Evolutionary conservation across 2,888 invertebrate species (phyloP), one percentile per base, ranked within the genome.

Genomic region (Drosophila flavopinicola): DNA sequence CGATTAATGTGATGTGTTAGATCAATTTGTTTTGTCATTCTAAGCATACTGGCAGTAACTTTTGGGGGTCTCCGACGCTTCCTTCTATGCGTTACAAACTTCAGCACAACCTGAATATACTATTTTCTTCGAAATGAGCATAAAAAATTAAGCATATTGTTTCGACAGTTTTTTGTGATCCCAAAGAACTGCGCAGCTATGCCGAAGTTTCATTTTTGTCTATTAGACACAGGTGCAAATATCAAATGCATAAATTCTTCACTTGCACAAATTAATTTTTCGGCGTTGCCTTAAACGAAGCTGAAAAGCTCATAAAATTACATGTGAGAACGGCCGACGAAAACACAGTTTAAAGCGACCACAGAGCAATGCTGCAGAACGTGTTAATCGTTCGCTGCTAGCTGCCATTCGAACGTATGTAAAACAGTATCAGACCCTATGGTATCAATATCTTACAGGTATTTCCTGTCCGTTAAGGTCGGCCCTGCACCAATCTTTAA

Each of bases 331-430:
- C n/a, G n/a, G n/a, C n/a, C n/a, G n/a, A n/a, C n/a, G n/a, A n/a
- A 38, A 6, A 24, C 37, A 5, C 49, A 3, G 20, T 20, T 20
- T 20, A 20, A 20, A 3, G 20, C 20, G 4, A 1, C 66, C 60
- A 1, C 60, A 66, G 29, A 30, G 48, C 1, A 66, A 66, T 23
- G 48, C 60, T 6, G 45, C 39, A 1, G 67, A 68, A 17, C 41
- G 65, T 4, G 51, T 68, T 7, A 65, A 68, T 37, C 45, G 67
- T 1, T 59, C 59, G 3, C 11, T 39, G 9, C 9, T 39, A 5
- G 39, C 39, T 4, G 25, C 24, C 5, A 10, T 38, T 4, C 38
- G 38, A 1, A 30, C 68, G 0, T 63, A 51, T 35, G 7, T 73
- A 3, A 41, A 45, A 5, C 32, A 57, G 1, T 53, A 65, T 17